Percentiles rank a stretch among this genome's conserved stretches.
phyloP scores from a whole-genome alignment of 2,113 vertebrate species.

The Ceyx cyanopectus region DNA sequence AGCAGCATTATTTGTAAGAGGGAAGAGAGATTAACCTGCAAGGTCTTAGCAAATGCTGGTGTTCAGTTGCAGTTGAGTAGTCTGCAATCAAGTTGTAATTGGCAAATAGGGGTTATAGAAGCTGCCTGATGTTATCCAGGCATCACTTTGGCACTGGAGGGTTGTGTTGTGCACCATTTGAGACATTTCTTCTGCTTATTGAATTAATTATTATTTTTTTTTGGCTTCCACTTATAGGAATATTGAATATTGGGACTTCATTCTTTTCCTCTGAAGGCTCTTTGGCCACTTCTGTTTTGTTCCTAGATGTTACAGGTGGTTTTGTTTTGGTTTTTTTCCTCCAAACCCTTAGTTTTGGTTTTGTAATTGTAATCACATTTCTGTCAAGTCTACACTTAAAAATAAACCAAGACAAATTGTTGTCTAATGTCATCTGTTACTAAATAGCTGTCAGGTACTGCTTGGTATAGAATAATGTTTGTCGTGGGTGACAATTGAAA shows the following conservation, averaged over 20 bases:
- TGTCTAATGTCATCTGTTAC: background rate
- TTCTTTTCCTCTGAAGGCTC: background rate
- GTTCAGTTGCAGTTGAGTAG: background rate
- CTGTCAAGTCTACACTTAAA: slow-evolving; percentile 8
- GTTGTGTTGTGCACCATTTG: background rate
- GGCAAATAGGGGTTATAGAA: background rate
- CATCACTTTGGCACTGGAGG: background rate
- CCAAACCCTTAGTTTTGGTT: background rate
- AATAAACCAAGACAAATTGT: background rate
- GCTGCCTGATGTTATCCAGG: background rate
- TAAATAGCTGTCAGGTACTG: slow-evolving; percentile 31
- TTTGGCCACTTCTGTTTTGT: background rate
- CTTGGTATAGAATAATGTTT: background rate
- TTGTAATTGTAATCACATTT: background rate
- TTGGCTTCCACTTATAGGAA: background rate
- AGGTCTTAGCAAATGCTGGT: background rate
- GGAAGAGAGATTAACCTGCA: background rate
- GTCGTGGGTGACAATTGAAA: background rate
- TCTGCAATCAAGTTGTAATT: background rate
- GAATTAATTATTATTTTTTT: background rate
- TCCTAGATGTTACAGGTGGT: background rate
- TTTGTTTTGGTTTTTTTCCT: background rate
- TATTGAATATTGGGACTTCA: background rate
- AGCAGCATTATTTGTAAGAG: slow-evolving; percentile 3
- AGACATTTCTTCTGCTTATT: background rate